Conservation (phyloP, 2,888 invertebrate species). For the Archips crataeganus region DNA sequence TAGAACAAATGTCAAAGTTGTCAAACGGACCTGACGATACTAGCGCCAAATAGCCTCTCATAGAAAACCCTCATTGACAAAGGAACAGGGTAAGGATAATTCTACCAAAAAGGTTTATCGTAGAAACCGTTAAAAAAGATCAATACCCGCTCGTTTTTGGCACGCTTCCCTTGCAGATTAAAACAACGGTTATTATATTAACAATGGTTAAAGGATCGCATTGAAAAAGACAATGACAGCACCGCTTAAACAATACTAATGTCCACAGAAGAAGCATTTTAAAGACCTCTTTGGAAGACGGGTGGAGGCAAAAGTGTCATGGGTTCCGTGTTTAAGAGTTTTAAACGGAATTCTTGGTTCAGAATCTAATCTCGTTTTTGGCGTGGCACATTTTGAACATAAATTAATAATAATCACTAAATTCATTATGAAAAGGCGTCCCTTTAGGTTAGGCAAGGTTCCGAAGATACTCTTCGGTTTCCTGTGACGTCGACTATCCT, state of each 20-base stretch:
- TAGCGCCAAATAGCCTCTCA: too few relatives aligned
- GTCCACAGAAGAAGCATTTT: not conserved
- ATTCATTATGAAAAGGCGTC: too few relatives aligned
- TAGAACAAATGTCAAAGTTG: too few relatives aligned
- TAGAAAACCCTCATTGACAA: too few relatives aligned
- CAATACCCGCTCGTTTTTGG: slow-evolving; percentile 2
- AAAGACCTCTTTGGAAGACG: not conserved
- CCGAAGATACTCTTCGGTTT: too few relatives aligned
- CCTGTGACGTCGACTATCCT: too few relatives aligned
- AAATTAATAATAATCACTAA: too few relatives aligned
- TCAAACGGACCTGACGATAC: too few relatives aligned
- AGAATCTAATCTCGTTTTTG: too few relatives aligned
- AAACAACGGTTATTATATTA: not conserved
- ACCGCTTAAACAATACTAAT: slow-evolving; percentile 8
- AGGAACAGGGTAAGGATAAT: not conserved
- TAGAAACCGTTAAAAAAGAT: slow-evolving; percentile 1
- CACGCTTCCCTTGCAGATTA: slow-evolving; percentile 8
- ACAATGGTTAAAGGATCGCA: slow-evolving; percentile 6
- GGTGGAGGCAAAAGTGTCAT: not conserved
- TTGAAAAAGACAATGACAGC: not conserved
- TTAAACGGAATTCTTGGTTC: too few relatives aligned
- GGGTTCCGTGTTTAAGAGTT: not conserved
- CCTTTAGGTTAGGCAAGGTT: too few relatives aligned
- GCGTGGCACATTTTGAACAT: too few relatives aligned
- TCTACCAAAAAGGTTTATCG: not conserved